Evolutionary conservation across 2,888 invertebrate genomes (phyloP), one percentile per base, ranked within the genome.

Genomic region (Orchesellides sinensis): DNA sequence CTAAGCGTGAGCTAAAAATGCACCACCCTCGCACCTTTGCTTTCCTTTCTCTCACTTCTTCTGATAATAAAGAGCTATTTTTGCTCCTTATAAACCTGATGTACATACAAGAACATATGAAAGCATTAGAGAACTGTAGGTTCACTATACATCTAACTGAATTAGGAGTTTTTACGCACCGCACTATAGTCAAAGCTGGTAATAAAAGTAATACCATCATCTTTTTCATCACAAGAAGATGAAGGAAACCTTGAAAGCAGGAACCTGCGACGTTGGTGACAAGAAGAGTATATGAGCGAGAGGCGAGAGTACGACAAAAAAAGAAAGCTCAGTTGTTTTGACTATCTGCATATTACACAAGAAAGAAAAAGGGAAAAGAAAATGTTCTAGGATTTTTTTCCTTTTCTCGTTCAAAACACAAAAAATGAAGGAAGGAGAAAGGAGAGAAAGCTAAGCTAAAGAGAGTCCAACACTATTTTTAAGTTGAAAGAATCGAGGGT

Each of bases 401-500:
- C n/a, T 40, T 40, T 40, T 40, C n/a, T 2, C 40, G 10, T 40
- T 40, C 10, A 40, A 40, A 40, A 40, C n/a, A 40, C 40, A 40
- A 40, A n/a, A n/a, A n/a, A n/a, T 8, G 70, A 25, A 23, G 61
- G 61, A 63, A 54, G 23, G 25, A 54, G 25, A 54, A 23, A 35
- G 32, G 54, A 10, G n/a, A 32, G 17, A 61, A 23, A 32, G 8
- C 40, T 8, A 8, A 40, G 29, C 17, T 3, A 17, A 19, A 32
- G n/a, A n/a, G n/a, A n/a, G 32, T 10, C 35, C 32, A 32, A 3
- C 10, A 61, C 61, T 17, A 29, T 19, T 61, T 61, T 61, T 32
- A n/a, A 68, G 2, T 19, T 40, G 74, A 54, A 61, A 75, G 74
- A 84, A 83, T 59, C 59, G 78, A 84, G 83, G 79, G 84, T 83